phyloP scores from a whole-genome alignment of 1,140 invertebrate species.

The Bradysia coprophila region DNA sequence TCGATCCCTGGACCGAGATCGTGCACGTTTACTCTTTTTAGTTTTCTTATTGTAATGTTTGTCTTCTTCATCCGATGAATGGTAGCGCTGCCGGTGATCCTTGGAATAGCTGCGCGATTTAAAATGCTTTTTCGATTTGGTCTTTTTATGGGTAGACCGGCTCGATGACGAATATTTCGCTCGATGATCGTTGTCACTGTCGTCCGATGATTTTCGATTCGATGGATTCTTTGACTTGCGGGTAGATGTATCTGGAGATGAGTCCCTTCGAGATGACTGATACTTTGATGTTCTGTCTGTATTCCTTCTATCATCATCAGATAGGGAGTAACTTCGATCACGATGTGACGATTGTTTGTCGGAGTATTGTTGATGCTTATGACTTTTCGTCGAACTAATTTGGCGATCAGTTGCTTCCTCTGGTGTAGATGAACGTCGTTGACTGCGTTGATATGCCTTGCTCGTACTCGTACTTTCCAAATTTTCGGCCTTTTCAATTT shows the following conservation, averaged over 20 bases:
- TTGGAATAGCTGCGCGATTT: not conserved
- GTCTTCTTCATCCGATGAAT: constrained; percentile 6
- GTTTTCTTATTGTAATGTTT: constrained; percentile 19
- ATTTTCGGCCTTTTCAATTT: constrained; percentile 1
- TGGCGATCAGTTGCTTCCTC: too few relatives aligned
- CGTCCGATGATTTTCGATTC: not conserved
- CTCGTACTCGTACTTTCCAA: too few relatives aligned
- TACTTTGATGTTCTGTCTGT: too few relatives aligned
- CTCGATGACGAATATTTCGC: not conserved
- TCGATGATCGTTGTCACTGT: not conserved
- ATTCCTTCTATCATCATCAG: too few relatives aligned
- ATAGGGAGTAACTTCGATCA: too few relatives aligned
- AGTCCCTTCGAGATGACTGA: too few relatives aligned
- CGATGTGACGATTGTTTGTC: too few relatives aligned
- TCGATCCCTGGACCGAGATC: constrained; percentile 13
- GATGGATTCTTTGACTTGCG: not conserved
- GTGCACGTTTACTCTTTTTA: constrained; percentile 18
- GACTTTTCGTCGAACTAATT: too few relatives aligned
- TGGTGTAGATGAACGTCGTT: too few relatives aligned
- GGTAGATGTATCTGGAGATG: too few relatives aligned
- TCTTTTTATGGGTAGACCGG: not conserved
- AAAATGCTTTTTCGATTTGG: not conserved
- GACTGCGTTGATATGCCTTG: too few relatives aligned
- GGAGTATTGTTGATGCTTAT: too few relatives aligned
- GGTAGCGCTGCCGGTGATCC: not conserved